Evolutionary conservation across 2,888 invertebrate genomes (phyloP), one percentile per base, ranked within the genome.

Genomic region (Dicranocentrus wangi): DNA sequence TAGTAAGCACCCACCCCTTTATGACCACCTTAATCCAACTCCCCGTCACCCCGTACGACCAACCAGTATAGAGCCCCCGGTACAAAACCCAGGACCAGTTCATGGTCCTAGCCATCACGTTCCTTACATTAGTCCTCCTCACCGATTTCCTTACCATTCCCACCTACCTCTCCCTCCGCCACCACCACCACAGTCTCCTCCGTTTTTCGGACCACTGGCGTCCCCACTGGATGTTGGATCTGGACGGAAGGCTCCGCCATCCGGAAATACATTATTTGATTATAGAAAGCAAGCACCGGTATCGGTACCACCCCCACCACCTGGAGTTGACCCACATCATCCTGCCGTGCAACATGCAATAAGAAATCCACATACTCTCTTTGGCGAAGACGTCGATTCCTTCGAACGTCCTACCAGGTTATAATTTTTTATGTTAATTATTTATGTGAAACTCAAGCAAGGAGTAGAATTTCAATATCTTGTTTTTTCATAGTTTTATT

Each of bases 311-410:
- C 79, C 79, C 21, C 80, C 80, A 21, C 80, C 80, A 13, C 66
- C 51, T 25, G 80, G 80, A 2, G 60, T 80, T 1, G 80, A 80
- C 28, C 80, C 80, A 8, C 51, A 47, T 51, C 80, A 80, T 53
- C 80, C 80, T 28, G 80, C 51, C 1, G 66, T 80, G 25, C 80
- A 80, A n/a, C 80, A 80, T 42, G 72, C 72, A n/a, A 51, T 80
- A 13, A 68, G 27, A 27, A 66, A 80, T 53, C 80, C 80, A 13
- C 68, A 73, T 47, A 2, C 72, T 19, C 72, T 80, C 15, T 47
- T 32, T 28, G 72, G 65, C 23, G 79, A 71, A 3, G 28, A n/a
- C n/a, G n/a, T n/a, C n/a, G n/a, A n/a, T n/a, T n/a, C 21, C 25
- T 19, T 80, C 53, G 61, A 80, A 19, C 61, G 23, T 10, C 76